Base-by-base conservation (phyloP, 2,888 invertebrate genomes). In the Mesopsocus fuscifrons region DNA sequence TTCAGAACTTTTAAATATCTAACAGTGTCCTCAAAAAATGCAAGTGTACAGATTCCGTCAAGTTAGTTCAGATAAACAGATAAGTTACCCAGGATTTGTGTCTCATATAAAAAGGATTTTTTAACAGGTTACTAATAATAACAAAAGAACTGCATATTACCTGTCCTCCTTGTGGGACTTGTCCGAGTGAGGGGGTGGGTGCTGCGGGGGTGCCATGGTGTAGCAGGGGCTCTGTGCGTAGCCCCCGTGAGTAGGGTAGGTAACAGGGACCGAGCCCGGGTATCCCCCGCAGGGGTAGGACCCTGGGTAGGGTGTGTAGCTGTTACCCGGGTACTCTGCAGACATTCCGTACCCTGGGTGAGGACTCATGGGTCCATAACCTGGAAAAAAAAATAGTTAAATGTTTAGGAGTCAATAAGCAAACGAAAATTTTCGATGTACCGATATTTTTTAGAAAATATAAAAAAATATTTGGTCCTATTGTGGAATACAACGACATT, bases 171-270 rank as follows among this genome's bases (percentile, higher is more conserved):
- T 80, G 51, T 60, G 62, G 32, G 20, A 17, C 21, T 38, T 38
- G 21, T 34, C 43, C 11, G 43, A 57, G 53, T 9, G 73, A 67
- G 56, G 40, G 46, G 49, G 56, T 51, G 32, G 56, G 77, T 83
- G 65, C 84, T 78, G 61, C 30, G 84, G 84, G 45, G 81, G 81
- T 46, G 85, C 84, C 84, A 87, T 85, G 56, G 82, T 82, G 64
- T 85, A 85, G 57, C 84, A 85, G 40, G 77, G 74, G 63, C 68
- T 48, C 63, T 67, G 50, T 62, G 68, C 50, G 67, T 69, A 47
- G 63, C 69, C 45, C 63, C 60, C 49, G 55, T 68, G 48, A 63
- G 66, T 49, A 17, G 48, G 44, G 30, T 45, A 47, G 42, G 47
- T 45, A 18, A 44, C 33, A 5, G 49, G 47, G 30, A 60, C 59